Base-by-base conservation (phyloP, 1,140 invertebrate species). In the Pinna nobilis region DNA sequence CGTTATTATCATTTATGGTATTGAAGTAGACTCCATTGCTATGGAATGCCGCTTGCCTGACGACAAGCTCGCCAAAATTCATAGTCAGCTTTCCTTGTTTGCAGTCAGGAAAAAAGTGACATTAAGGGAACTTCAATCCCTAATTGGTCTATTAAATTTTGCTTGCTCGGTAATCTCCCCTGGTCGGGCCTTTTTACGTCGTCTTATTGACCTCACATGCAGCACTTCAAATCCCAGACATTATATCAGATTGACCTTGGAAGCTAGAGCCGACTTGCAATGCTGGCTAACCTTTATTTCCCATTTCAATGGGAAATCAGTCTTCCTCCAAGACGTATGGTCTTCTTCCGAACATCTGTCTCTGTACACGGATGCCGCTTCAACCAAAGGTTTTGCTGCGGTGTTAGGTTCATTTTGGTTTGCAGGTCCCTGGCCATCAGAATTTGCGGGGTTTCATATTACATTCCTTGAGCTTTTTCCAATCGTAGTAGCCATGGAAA, bases 131-230 rank as follows among this genome's bases (percentile, higher is more conserved):
- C 39, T 75, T 20, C 73, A 75, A 28, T 75, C 59, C 5, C 30
- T 70, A 32, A 41, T 75, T 1, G 66, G 73, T 3, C 49, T 75
- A 7, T 33, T 75, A n/a, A 75, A 75, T 64, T 75, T 75, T 55
- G 59, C 66, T 33, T 69, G 60, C 18, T 15, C 30, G 13, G 66
- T 72, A 15, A 50, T 74, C 65, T 32, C 51, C n/a, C 70, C 75
- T 18, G 57, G 70, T 1, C 60, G 74, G 9, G 51, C 74, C 15
- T 76, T 77, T 63, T 33, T 68, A 7, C 44, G 69, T 11, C 33
- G 74, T 0, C 41, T 77, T 6, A 70, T 70, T 69, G 60, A 77
- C 55, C 35, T 70, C 5, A 77, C 74, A 18, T 32, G 59, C 4
- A 49, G 59, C 28, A 30, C 37, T 30, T 50, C 44, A 35, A 49